Base-by-base conservation (phyloP, 2,113 vertebrate genomes). In the Prolemur simus region DNA sequence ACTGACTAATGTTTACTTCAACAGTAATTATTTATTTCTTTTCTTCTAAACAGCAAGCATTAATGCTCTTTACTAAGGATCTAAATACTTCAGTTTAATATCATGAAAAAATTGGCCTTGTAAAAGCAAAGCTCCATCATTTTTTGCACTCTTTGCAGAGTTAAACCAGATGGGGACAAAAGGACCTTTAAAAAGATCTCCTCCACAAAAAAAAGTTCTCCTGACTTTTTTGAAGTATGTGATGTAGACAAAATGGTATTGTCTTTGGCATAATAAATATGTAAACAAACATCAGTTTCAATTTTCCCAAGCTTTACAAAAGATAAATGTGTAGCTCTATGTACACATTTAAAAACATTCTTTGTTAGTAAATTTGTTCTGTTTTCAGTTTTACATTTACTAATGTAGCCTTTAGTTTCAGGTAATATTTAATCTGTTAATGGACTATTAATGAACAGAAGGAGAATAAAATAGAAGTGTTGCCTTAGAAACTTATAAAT, bases 331-430 rank as follows among this genome's bases (percentile, higher is more conserved):
- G 8, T 0, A 90, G 32, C 49, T 93, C n/a, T 87, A 21, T 37
- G 54, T 6, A 83, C 11, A 82, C 63, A 78, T 86, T 97, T 83
- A 56, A 45, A 97, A 92, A 77, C 45, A 73, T 73, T 47, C 52
- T 80, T 80, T 81, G 76, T 91, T 83, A 68, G 13, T 91, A 27
- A 95, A 87, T 89, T 89, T 94, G 1, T 78, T 73, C 14, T 60
- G 9, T 95, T 93, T 97, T 94, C 45, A 87, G 42, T 78, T 96
- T 93, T 42, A 76, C 29, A 85, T 49, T 29, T 84, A 71, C 45
- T 73, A 68, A 69, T n/a, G 21, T 13, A 83, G 12, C 21, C 27
- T 90, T 87, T 85, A 47, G 68, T 94, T 96, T 96, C 23, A 78
- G 42, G 29, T 56, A 89, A 77, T 81, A n/a, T 83, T 87, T 94